Evolutionary conservation across 2,888 invertebrate genomes (phyloP), one percentile per base, ranked within the genome.

Genomic region (Uropetala carovei): DNA sequence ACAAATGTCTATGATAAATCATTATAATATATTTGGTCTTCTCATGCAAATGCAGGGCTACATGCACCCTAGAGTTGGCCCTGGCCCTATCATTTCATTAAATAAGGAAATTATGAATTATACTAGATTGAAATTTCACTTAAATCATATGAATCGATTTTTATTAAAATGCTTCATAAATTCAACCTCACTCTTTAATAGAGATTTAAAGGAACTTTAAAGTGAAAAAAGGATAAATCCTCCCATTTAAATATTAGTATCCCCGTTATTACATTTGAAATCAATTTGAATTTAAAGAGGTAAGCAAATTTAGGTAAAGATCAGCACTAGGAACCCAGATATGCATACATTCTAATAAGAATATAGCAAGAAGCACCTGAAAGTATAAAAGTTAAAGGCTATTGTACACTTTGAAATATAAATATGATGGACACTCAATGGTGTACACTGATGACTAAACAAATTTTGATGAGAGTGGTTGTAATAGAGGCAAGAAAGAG

Each of bases 141-240:
- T 57, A 57, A 58, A 58, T 85, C 85, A 85, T 57, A 22, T 58
- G 58, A 85, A 85, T 85, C n/a, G 14, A 22, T 8, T 43, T 64
- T 89, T 89, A 89, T 89, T 89, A 89, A 30, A 89, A 89, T 64
- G 43, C 43, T 43, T 89, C 18, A 64, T 43, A 89, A 89, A 68
- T 89, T 64, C 89, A 89, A 64, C 14, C 64, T 43, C 18, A 60
- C 60, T 43, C 43, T 43, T 27, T 59, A 11, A 89, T 27, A n/a
- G 27, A 43, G 18, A 60, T 64, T 89, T n/a, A 57, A 43, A 83
- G 16, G 30, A 43, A 43, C n/a, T 56, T 83, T 57, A 83, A 83
- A n/a, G 57, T n/a, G 43, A 83, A 2, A 64, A n/a, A 64, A 68
- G 60, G 30, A 43, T 9, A 59, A 64, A n/a, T 68, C 13, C n/a